These are phyloP conservation scores for Pachycephala philippinensis DNA, from an alignment of 2,113 vertebrate species.

Conservation along the genomic window DNA sequence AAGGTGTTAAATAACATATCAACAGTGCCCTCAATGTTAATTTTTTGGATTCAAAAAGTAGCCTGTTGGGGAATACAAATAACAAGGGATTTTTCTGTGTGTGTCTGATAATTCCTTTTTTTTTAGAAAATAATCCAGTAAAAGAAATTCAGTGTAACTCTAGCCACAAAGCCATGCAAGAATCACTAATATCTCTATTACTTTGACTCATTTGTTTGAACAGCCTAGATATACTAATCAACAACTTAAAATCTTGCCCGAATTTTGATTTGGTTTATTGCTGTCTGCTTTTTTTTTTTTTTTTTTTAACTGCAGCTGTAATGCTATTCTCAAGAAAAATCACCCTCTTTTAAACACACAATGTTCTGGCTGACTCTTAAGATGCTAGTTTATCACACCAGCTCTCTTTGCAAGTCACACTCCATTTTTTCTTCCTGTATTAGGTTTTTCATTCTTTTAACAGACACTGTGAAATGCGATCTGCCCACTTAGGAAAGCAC, in stretches of 20 bases:
- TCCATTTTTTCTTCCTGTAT: background rate
- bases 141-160: background rate
- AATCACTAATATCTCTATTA: background rate
- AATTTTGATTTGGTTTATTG: background rate
- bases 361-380: background rate
- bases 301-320: background rate
- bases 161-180: background rate
- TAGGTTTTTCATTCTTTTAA: background rate
- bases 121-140: background rate
- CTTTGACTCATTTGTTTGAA: background rate
- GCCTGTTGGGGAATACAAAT: background rate
- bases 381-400: background rate
- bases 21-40: background rate
- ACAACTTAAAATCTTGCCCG: background rate
- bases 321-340: background rate
- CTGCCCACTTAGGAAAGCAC: background rate
- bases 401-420: background rate
- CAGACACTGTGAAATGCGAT: background rate
- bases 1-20: background rate
- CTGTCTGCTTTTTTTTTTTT: background rate
- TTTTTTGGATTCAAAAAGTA: background rate
- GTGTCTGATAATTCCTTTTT: background rate
- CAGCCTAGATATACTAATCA: background rate
- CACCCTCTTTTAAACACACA: background rate
- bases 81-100: background rate